Evolutionary conservation across 2,888 invertebrate genomes (phyloP), one percentile per base, ranked within the genome.

Genomic region (Ditylenchus weischeri): DNA sequence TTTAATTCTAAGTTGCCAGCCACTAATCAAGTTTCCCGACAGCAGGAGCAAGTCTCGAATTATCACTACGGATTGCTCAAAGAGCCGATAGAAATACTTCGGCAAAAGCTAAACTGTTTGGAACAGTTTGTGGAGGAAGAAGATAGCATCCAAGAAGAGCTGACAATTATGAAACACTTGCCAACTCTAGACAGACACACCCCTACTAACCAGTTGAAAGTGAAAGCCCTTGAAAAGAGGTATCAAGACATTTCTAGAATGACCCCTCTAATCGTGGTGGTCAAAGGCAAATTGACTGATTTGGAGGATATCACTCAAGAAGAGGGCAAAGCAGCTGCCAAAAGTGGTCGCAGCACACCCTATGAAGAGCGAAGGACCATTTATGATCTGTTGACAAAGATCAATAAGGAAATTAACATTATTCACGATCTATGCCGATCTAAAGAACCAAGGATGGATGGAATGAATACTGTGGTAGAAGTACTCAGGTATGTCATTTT

Each of bases 71-170:
- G 21, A n/a, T 38, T 23, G 38, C 60, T 54, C 1, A 64, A 50
- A 65, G 72, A 69, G n/a, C 77, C 74, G 47, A 80, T 78, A 63
- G 72, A 64, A 59, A 69, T 72, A 64, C 68, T 72, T 69, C 72
- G 71, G 43, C 64, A 69, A 65, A 76, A 72, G 61, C 71, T 81
- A 48, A 65, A 65, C 5, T 74, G 74, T 19, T 74, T 81, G 51
- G 81, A 81, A 62, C 71, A 77, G 1, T 70, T 82, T 64, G 73
- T 77, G 49, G 81, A 81, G 50, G 75, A 70, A 18, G 79, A 80
- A 66, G 71, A 60, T 21, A 62, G 62, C 13, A 63, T 75, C 36
- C 62, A 66, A 29, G 68, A 70, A 10, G 69, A 74, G 62, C 54
- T 72, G 54, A 36, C 58, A 35, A 38, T 64, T 54, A 59, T 76